phyloP scores from a whole-genome alignment of 2,113 vertebrate genomes.

The Mustela nigripes region DNA sequence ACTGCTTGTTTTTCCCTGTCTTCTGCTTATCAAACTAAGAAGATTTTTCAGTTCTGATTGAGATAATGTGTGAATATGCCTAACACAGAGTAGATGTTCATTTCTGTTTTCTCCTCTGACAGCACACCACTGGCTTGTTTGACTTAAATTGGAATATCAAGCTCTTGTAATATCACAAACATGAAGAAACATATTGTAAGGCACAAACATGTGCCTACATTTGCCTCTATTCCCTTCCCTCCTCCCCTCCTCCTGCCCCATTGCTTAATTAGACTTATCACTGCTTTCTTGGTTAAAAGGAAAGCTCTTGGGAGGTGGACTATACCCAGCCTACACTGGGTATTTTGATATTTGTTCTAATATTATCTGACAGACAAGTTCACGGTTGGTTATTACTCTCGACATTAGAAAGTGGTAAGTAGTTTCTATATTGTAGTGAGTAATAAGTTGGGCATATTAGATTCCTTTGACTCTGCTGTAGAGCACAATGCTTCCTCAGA shows the following conservation, averaged over 20 bases:
- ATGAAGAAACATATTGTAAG: slow-evolving; percentile 75
- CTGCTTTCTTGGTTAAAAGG: slow-evolving; percentile 64
- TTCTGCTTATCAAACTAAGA: slow-evolving; percentile 8
- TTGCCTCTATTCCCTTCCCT: slow-evolving; percentile 51
- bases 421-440: slow-evolving; percentile 73
- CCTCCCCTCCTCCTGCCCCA: not conserved
- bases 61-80: slow-evolving; percentile 52
- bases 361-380: slow-evolving; percentile 75
- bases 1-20: not conserved
- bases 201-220: slow-evolving; percentile 70
- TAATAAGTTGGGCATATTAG: slow-evolving; percentile 74
- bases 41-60: slow-evolving; percentile 60
- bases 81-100: slow-evolving; percentile 73
- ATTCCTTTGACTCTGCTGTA: slow-evolving; percentile 63
- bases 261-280: slow-evolving; percentile 72
- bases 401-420: slow-evolving; percentile 74
- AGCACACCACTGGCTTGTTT: slow-evolving; percentile 72
- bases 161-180: slow-evolving; percentile 69
- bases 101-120: slow-evolving; percentile 70
- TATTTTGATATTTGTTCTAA: slow-evolving; percentile 77
- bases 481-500: slow-evolving; percentile 61
- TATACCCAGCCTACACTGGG: slow-evolving; percentile 47
- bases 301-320: slow-evolving; percentile 68
- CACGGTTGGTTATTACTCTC: slow-evolving; percentile 73
- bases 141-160: slow-evolving; percentile 75